These are phyloP conservation scores for Mugil cephalus DNA, from an alignment of 2,113 vertebrate species.

Conservation along the genomic window DNA sequence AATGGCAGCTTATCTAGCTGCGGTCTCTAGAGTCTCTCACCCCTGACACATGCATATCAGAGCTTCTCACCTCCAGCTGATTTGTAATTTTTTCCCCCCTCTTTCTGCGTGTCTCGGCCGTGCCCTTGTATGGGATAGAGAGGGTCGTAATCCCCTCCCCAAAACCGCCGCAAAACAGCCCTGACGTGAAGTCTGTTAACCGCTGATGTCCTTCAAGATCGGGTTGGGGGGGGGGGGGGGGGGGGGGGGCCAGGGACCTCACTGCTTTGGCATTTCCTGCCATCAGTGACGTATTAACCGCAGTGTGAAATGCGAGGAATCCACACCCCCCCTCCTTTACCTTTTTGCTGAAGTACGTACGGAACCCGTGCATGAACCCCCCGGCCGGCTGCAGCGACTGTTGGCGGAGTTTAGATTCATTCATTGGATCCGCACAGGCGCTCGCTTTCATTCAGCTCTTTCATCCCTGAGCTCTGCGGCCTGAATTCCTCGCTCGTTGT, in stretches of 20 bases:
- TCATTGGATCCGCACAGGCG: slow-evolving; percentile 8
- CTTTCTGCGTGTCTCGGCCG: slow-evolving; percentile 14
- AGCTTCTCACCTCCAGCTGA: slow-evolving; percentile 15
- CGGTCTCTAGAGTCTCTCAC: too few species aligned
- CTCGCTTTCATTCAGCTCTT: slow-evolving; percentile 17
- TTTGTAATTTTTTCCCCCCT: not conserved
- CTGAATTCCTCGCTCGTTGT: slow-evolving; percentile 62
- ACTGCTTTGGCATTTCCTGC: slow-evolving; percentile 72
- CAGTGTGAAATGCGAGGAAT: slow-evolving; percentile 47
- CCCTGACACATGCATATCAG: too few species aligned
- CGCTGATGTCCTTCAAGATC: slow-evolving; percentile 17
- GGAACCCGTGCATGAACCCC: not conserved
- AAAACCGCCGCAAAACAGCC: slow-evolving; percentile 29
- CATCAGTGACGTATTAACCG: slow-evolving; percentile 34
- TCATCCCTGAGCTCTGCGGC: slow-evolving; percentile 23
- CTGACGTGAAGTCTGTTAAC: slow-evolving; percentile 8
- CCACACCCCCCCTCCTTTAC: not conserved
- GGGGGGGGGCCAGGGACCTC: not conserved
- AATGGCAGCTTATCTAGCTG: not conserved
- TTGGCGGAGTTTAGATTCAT: not conserved
- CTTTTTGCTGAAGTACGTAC: not conserved
- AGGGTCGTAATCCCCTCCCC: slow-evolving; percentile 3
- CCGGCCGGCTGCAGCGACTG: not conserved
- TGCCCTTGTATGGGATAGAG: slow-evolving; percentile 33
- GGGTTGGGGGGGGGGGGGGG: not conserved